A percentile compares a stretch with the other conserved stretches of the same genome.
Conservation (phyloP, 2,113 vertebrate species). For the Piaya cayana region DNA sequence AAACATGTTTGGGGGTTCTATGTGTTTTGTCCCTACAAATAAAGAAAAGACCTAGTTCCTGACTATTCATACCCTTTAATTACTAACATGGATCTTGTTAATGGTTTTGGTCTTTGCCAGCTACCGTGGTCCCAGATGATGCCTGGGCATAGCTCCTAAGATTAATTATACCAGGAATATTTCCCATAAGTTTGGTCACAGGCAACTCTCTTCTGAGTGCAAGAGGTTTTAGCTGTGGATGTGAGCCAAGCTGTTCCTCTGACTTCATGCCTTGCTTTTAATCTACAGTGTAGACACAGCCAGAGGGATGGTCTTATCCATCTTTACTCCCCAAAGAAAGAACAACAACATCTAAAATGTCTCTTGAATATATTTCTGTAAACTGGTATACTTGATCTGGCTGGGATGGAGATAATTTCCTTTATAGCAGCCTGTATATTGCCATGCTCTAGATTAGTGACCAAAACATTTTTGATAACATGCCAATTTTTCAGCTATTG, state of each 20-base stretch:
- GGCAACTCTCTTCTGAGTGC: background rate
- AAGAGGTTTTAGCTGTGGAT: background rate
- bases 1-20: too few species aligned
- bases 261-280: background rate
- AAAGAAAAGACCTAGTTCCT: background rate
- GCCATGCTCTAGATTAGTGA: background rate
- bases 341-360: background rate
- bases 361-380: background rate
- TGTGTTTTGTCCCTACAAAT: too few species aligned
- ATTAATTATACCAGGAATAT: background rate
- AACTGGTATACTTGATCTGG: background rate
- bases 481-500: background rate
- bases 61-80: background rate
- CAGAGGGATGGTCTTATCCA: too few species aligned
- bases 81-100: background rate
- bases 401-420: background rate
- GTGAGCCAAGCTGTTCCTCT: background rate
- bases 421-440: fast-evolving
- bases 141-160: background rate
- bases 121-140: background rate
- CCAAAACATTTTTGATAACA: background rate
- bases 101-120: background rate
- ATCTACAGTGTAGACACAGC: too few species aligned
- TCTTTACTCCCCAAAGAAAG: too few species aligned
- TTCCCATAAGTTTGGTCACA: background rate